Evolutionary conservation across 2,888 invertebrate species (phyloP).

Genomic region (Erebia aethiops): DNA sequence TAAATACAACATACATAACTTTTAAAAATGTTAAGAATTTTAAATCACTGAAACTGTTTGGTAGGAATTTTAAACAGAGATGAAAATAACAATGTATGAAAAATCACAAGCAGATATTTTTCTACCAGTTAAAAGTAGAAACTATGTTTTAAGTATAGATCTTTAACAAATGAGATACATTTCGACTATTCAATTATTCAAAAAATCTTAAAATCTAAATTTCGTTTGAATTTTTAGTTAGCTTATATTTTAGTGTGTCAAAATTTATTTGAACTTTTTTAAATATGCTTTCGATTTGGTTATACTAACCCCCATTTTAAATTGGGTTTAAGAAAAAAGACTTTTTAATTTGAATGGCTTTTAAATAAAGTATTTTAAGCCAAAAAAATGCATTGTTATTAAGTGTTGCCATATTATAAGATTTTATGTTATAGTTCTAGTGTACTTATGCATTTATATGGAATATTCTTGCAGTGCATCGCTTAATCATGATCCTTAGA

Average conservation of each 20-base stretch:
- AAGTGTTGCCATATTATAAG: slow-evolving; percentile 20
- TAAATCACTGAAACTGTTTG: not conserved
- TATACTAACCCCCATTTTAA: not conserved
- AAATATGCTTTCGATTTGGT: too few species aligned
- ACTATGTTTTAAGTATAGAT: not conserved
- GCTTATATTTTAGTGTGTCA: not conserved
- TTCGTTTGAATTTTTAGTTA: not conserved
- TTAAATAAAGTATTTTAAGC: slow-evolving; percentile 1
- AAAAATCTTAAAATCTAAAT: slow-evolving; percentile 10
- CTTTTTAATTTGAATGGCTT: not conserved
- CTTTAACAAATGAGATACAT: slow-evolving; percentile 14
- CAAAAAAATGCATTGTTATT: slow-evolving; percentile 19
- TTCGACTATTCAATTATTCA: slow-evolving; percentile 15
- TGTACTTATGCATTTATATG: slow-evolving; percentile 52
- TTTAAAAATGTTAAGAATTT: not conserved
- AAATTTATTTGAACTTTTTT: too few species aligned
- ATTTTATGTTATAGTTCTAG: slow-evolving; percentile 29
- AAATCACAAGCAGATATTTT: not conserved
- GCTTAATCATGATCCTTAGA: slow-evolving; percentile 48
- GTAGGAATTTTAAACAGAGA: not conserved
- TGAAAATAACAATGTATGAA: not conserved
- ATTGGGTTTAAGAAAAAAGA: not conserved
- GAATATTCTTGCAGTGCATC: slow-evolving; percentile 50
- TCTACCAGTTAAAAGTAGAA: not conserved
- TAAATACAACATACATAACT: not conserved